A percentile compares a stretch with the other conserved stretches of the same genome.
Conservation (phyloP, 2,888 invertebrate genomes). For the Anagyrus pseudococci region DNA sequence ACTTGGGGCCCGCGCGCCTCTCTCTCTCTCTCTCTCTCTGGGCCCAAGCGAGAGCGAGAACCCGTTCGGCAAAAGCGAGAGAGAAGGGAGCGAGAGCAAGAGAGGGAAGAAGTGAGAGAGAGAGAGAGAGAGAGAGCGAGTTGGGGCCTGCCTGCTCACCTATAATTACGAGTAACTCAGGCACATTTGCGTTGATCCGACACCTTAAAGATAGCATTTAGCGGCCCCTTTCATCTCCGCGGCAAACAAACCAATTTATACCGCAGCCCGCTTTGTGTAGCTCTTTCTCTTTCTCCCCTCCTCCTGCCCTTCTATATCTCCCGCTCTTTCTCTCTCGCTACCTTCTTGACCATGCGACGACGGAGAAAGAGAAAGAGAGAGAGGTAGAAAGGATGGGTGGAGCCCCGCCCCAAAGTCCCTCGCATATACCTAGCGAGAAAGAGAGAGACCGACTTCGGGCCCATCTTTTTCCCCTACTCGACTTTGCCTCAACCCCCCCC, state of each 20-base stretch:
- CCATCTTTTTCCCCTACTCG: too few relatives aligned
- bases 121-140: background rate
- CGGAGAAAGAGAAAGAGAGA: background rate
- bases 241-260: slow-evolving; percentile 63
- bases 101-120: slow-evolving; percentile 36
- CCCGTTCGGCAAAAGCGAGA: too few relatives aligned
- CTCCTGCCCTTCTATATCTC: background rate
- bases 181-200: slow-evolving; percentile 63
- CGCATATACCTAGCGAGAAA: too few relatives aligned
- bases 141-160: slow-evolving; percentile 48
- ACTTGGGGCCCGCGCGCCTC: background rate
- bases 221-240: slow-evolving; percentile 63
- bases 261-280: slow-evolving; percentile 58
- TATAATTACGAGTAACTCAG: slow-evolving; percentile 63
- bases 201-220: slow-evolving; percentile 64
- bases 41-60: too few relatives aligned
- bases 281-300: background rate
- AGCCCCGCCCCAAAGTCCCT: too few relatives aligned
- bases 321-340: background rate
- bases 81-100: background rate
- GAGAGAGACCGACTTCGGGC: too few relatives aligned
- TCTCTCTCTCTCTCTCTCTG: slow-evolving; percentile 18
- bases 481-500: too few relatives aligned
- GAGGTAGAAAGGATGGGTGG: too few relatives aligned
- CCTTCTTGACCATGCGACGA: background rate